Evolutionary conservation across 2,797 vertebrate genomes (phyloP), one percentile per base, ranked within the genome.

Genomic region (Chaetophractus vellerosus): DNA sequence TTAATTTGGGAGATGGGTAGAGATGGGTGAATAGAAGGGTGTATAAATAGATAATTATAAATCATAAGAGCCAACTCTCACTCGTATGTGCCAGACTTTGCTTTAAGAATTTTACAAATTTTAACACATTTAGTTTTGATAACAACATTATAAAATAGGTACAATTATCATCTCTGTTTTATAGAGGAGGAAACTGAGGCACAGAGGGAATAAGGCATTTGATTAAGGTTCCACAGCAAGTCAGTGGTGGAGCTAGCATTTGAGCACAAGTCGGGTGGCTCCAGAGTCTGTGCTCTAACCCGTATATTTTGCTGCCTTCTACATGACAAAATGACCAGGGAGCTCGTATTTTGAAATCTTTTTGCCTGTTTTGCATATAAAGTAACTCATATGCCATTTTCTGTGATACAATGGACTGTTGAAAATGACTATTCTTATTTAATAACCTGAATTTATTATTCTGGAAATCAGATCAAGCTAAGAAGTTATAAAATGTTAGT

Each of bases 381-480:
- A 48, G 28, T 84, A 80, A 52, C 50, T 41, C 7, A 57, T 0
- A 24, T 38, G 52, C 14, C 14, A 45, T n/a, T 52, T 94, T 90
- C 48, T 80, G 52, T 72, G 52, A 59, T 50, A 84, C 26, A 75
- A 75, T 72, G 16, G n/a, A 69, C 61, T 57, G 3, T 5, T 41
- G 33, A n/a, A 87, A 91, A 72, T 72, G 41, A 87, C 48, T 61
- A 55, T 45, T 89, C 28, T 93, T 76, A 24, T 14, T 88, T 61
- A 89, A 90, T 21, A 80, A 76, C 23, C 61, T 59, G 41, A 55
- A 69, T 85, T 94, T 85, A 88, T 68, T 82, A 88, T 92, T 96
- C 71, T 71, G 55, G 36, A 88, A 92, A 87, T 76, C 19, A 78
- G 48, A 81, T 72, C 28, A 95, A 92, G 66, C 50, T 93, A 61